Base-by-base conservation (phyloP, 2,113 vertebrate species). In the Protobothrops mucrosquamatus region DNA sequence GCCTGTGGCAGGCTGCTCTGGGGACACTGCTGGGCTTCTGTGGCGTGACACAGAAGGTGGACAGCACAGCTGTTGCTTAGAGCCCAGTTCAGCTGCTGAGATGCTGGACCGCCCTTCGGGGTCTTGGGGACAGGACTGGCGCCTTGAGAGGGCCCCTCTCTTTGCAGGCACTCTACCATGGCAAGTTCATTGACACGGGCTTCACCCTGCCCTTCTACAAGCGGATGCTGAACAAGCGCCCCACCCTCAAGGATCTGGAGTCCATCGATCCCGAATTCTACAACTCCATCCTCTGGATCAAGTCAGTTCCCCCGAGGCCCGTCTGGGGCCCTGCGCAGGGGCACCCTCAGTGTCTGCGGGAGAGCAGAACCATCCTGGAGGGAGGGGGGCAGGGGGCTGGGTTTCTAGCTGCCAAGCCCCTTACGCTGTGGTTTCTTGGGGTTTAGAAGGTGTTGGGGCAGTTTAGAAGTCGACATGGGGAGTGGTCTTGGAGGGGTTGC, bases 131-230 rank as follows among this genome's bases (percentile, higher is more conserved):
- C 18, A 23, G 8, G 46, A 6, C 12, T 52, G 18, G 6, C 0
- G 20, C 26, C 59, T 24, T 59, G 95, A 3, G n/a, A 4, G 26
- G 0, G 0, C 11, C 24, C n/a, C 24, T 20, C 54, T 64, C 2
- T 61, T 20, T 1, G 0, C 96, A 99, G 99, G 99, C 99, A 1
- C 92, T 99, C 93, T 99, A 99, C 92, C 99, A 99, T 0, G 99
- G 99, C 0, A 99, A 99, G 97, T 99, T 99, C 97, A 99, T 99
- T 0, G 99, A 99, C 94, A 99, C 99, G 0, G 99, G 99, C 96
- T 99, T 99, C 97, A 99, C 99, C 2, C 97, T 99, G 93, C 99
- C 99, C 1, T 99, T 99, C 98, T 99, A 99, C 97, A 99, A 99
- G 96, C 97, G 98, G 48, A 99, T 99, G 99, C 97, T 99, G 93